Evolutionary conservation across 2,797 vertebrate species (phyloP).

Genomic region (Buceros bicornis): DNA sequence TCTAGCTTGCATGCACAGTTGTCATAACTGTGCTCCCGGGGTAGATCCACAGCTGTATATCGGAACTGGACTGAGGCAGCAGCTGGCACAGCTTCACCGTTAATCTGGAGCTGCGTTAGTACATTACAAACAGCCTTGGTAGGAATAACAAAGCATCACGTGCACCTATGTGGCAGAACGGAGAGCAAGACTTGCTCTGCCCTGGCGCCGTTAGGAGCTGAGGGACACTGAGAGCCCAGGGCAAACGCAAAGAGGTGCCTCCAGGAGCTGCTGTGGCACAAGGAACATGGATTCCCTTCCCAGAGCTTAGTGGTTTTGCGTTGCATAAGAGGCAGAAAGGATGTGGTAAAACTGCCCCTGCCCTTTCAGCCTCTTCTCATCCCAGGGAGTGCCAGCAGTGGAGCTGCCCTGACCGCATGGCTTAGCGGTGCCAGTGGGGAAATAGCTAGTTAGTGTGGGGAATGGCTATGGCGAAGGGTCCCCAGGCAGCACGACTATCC

Average conservation of each 20-base stretch:
- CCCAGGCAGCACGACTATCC: neutral
- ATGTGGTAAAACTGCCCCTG: neutral
- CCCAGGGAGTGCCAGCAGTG: no score
- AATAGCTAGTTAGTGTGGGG: neutral
- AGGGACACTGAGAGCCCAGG: neutral
- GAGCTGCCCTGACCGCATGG: neutral
- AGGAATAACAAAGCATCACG: neutral
- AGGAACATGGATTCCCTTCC: neutral
- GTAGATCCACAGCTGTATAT: neutral
- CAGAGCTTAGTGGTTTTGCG: neutral
- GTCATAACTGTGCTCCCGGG: neutral
- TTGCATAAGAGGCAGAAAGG: neutral
- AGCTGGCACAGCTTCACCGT: neutral
- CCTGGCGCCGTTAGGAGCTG: neutral
- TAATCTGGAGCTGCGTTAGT: neutral
- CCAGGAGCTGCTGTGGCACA: neutral
- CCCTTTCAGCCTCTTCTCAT: neutral
- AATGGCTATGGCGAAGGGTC: neutral
- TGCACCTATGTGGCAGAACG: neutral
- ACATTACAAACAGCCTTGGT: neutral
- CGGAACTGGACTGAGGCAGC: neutral
- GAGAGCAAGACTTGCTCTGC: neutral
- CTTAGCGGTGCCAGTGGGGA: neutral
- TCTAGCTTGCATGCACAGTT: neutral
- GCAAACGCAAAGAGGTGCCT: neutral